These are phyloP conservation scores for Eptesicus fuscus DNA, from an alignment of 2,113 vertebrate species.

Conservation along the genomic window DNA sequence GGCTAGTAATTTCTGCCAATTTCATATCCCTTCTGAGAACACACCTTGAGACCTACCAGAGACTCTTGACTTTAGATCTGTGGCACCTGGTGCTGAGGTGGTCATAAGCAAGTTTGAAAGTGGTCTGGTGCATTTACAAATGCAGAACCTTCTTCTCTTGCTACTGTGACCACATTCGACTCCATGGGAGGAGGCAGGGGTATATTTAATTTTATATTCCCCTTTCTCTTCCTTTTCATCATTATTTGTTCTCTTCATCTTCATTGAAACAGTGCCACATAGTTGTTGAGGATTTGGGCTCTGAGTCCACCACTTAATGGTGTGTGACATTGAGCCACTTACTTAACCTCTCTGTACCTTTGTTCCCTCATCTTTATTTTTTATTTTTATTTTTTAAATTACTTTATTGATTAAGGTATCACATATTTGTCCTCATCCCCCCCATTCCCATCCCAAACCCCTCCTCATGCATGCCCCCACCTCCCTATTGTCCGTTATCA, in stretches of 20 bases:
- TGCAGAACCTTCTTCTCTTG: background rate
- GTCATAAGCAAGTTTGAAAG: background rate
- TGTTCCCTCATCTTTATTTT: background rate
- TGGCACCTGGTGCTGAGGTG: background rate
- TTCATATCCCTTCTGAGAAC: background rate
- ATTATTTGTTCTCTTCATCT: background rate
- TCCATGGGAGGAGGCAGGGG: background rate
- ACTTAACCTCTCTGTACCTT: too few relatives aligned
- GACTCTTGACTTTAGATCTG: background rate
- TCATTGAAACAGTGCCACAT: background rate
- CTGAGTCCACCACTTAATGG: background rate
- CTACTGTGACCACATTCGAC: background rate
- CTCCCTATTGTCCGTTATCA: too few relatives aligned
- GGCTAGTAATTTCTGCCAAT: background rate
- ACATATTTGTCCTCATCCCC: too few relatives aligned
- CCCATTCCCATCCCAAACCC: too few relatives aligned
- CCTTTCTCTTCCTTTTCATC: background rate
- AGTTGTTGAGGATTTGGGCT: background rate
- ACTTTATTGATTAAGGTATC: too few relatives aligned
- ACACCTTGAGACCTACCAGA: background rate
- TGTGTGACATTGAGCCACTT: background rate
- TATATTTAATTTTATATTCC: slow-evolving; percentile 4
- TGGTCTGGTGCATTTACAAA: background rate
- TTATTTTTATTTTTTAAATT: too few relatives aligned
- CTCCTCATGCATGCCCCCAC: too few relatives aligned